Evolutionary conservation across 2,797 vertebrate species (phyloP).

Genomic region (Sebastes steindachneri): DNA sequence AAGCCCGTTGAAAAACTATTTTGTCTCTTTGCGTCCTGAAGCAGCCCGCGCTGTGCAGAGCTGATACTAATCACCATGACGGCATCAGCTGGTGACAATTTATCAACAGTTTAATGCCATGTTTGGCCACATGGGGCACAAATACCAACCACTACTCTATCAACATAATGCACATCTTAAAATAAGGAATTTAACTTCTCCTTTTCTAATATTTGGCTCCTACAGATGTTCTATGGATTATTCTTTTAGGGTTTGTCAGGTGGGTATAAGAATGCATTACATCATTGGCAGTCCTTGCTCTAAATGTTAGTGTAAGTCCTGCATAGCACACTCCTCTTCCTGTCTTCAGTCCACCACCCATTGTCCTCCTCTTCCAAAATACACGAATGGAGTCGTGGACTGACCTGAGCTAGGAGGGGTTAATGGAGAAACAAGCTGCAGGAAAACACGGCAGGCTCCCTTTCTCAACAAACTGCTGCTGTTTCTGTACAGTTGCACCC

Average conservation of each 20-base stretch:
- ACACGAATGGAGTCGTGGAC: neutral
- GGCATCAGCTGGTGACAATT: too few species aligned
- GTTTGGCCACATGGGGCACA: too few species aligned
- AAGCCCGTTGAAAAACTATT: too few species aligned
- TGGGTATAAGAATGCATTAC: neutral
- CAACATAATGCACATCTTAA: too few species aligned
- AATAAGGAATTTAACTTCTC: too few species aligned
- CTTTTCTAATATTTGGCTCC: too few species aligned
- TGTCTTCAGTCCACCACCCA: neutral
- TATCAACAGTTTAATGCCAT: too few species aligned
- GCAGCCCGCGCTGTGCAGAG: too few species aligned
- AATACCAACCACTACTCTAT: too few species aligned
- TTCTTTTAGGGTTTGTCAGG: neutral
- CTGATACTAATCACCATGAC: too few species aligned
- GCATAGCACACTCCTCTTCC: neutral
- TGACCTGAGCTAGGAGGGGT: constrained; percentile 29
- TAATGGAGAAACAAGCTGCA: constrained; percentile 36
- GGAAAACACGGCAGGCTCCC: neutral
- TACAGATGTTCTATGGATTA: too few species aligned
- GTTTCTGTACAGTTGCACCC: constrained; percentile 50
- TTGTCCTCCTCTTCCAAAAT: neutral
- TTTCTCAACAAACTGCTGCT: constrained; percentile 41
- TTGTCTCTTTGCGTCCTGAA: too few species aligned
- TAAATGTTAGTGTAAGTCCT: neutral
- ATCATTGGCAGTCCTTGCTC: neutral